Conservation (phyloP, 2,113 vertebrate species). For the Ophiodon elongatus region DNA sequence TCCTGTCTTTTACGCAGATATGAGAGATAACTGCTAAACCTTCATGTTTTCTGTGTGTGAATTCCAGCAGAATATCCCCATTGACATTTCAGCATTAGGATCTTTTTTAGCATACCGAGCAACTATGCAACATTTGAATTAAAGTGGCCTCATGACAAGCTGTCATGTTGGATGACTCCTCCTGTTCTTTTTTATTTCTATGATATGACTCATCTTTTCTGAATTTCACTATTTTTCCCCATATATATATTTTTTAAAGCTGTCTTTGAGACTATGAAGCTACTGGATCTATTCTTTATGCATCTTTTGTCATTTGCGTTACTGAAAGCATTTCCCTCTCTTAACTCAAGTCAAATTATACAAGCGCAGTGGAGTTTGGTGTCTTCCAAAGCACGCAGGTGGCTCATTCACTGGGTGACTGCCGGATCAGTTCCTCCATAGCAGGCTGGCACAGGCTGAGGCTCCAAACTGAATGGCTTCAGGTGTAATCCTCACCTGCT, state of each 20-base stretch:
- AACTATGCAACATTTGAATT: constrained; percentile 21
- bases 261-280: constrained; percentile 13
- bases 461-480: constrained; percentile 51
- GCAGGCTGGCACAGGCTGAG: constrained; percentile 40
- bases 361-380: background rate
- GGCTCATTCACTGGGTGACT: constrained; percentile 59
- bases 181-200: background rate
- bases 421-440: constrained; percentile 33
- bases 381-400: constrained; percentile 61
- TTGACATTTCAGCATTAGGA: background rate
- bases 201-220: constrained; percentile 14
- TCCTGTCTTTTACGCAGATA: background rate
- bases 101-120: constrained; percentile 4
- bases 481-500: constrained; percentile 75
- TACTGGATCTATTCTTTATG: background rate
- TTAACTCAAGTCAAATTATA: constrained; percentile 17
- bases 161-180: constrained; percentile 27
- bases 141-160: constrained; percentile 34
- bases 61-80: background rate
- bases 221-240: background rate
- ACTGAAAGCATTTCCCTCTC: constrained; percentile 33
- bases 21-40: background rate
- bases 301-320: constrained; percentile 10
- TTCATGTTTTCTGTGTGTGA: background rate
- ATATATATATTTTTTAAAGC: background rate